Conservation (phyloP, 2,113 vertebrate species). For the Phycodurus eques region DNA sequence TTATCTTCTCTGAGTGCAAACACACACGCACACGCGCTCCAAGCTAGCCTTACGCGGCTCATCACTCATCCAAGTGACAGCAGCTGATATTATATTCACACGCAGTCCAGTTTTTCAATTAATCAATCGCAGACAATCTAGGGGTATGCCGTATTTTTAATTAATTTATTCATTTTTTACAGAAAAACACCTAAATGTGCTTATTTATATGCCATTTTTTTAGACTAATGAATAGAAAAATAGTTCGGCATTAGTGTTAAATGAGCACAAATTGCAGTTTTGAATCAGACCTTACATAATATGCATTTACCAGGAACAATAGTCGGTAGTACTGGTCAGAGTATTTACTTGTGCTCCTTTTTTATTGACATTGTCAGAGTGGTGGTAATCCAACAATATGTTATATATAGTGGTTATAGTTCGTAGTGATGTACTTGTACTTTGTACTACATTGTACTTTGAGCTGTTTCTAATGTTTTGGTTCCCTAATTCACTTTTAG, state of each 20-base stretch:
- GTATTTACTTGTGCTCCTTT: too few species aligned
- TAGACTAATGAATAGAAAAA: not conserved
- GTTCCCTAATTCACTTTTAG: too few species aligned
- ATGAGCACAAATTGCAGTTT: not conserved
- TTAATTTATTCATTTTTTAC: too few species aligned
- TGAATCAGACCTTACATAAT: not conserved
- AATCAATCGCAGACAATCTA: not conserved
- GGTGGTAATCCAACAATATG: too few species aligned
- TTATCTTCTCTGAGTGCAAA: conserved; percentile 36
- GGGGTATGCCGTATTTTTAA: not conserved
- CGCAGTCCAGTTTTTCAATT: not conserved
- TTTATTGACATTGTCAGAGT: too few species aligned
- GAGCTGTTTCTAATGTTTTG: too few species aligned
- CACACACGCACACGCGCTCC: conserved; percentile 12
- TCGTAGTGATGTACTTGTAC: too few species aligned
- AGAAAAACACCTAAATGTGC: not conserved
- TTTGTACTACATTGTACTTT: too few species aligned
- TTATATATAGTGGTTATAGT: too few species aligned
- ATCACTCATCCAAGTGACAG: conserved; percentile 49
- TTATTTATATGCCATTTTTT: not conserved
- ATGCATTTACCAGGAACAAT: too few species aligned
- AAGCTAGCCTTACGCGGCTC: conserved; percentile 28
- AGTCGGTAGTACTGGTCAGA: too few species aligned
- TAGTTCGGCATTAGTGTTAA: not conserved
- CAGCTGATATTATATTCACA: conserved; percentile 4